These are phyloP conservation scores for Melipona bicolor DNA, from an alignment of 2,888 invertebrate genomes.

Conservation along the genomic window DNA sequence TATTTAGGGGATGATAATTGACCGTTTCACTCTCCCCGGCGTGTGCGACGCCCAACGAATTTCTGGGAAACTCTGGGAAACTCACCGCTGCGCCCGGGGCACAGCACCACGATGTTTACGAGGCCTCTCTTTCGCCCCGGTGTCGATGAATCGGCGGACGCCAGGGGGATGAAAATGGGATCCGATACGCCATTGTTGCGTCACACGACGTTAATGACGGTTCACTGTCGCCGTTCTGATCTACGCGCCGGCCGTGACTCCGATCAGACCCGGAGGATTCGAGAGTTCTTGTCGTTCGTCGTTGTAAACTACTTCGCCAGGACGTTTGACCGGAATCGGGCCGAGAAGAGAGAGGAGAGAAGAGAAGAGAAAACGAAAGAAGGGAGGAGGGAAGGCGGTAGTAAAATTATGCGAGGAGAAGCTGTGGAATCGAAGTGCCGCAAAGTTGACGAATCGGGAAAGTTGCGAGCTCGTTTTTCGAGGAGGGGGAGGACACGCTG, in stretches of 20 bases:
- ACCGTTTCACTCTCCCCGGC: constrained; percentile 70
- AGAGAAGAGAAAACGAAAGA: too few relatives aligned
- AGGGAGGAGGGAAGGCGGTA: too few relatives aligned
- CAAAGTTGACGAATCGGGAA: constrained; percentile 48
- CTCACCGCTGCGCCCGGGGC: constrained; percentile 48
- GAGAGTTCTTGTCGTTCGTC: not conserved
- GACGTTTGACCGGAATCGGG: not conserved
- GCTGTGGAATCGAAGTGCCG: not conserved
- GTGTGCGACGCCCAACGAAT: constrained; percentile 65
- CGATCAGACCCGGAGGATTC: not conserved
- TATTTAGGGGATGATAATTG: constrained; percentile 82
- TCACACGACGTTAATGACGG: constrained; percentile 50
- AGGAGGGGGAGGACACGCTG: constrained; percentile 73
- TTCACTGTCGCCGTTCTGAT: constrained; percentile 33
- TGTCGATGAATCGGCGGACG: not conserved
- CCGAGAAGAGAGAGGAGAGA: not conserved
- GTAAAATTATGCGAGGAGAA: not conserved
- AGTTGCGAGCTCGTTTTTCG: constrained; percentile 64
- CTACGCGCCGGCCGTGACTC: constrained; percentile 24
- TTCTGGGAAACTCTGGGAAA: constrained; percentile 67
- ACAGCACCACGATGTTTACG: constrained; percentile 55
- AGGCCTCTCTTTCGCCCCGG: constrained; percentile 39
- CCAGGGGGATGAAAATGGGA: constrained; percentile 57
- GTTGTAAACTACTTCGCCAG: not conserved
- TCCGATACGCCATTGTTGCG: constrained; percentile 65